These are phyloP conservation scores for Callopanchax toddi DNA, from an alignment of 2,113 vertebrate genomes.

Conservation along the genomic window DNA sequence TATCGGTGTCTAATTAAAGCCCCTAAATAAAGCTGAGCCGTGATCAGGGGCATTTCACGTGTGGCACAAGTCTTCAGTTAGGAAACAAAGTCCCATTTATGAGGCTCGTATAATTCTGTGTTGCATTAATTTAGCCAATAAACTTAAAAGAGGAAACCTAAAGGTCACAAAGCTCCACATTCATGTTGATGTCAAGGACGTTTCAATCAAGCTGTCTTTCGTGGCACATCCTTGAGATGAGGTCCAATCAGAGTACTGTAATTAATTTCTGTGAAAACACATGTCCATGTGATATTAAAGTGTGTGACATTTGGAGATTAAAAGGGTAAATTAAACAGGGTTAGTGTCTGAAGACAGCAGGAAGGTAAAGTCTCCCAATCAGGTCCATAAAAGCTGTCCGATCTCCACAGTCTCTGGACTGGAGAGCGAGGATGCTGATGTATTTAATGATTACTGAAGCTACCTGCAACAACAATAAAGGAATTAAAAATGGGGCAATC, in stretches of 20 bases:
- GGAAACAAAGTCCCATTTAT: background rate
- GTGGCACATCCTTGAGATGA: background rate
- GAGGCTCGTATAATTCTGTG: background rate
- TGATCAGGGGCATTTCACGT: background rate
- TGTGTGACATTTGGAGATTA: constrained; percentile 4
- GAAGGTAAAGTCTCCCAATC: background rate
- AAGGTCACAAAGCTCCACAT: background rate
- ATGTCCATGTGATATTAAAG: background rate
- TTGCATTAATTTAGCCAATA: background rate
- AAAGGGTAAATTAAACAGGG: constrained; percentile 2
- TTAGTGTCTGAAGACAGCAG: background rate
- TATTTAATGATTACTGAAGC: background rate
- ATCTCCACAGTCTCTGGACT: background rate
- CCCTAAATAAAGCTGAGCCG: background rate
- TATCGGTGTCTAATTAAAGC: background rate
- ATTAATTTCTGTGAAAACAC: constrained; percentile 1
- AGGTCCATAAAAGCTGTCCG: background rate
- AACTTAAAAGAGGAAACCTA: background rate
- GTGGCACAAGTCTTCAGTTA: no score
- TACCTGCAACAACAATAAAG: background rate
- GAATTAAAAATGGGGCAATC: no score
- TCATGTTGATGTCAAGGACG: constrained; percentile 19
- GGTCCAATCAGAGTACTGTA: constrained; percentile 6
- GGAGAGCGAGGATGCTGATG: no score
- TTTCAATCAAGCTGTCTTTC: constrained; percentile 26